Percentiles rank a stretch among this genome's conserved stretches.
These are phyloP conservation scores for Festucalex cinctus DNA, from an alignment of 2,113 vertebrate genomes.

Conservation along the genomic window DNA sequence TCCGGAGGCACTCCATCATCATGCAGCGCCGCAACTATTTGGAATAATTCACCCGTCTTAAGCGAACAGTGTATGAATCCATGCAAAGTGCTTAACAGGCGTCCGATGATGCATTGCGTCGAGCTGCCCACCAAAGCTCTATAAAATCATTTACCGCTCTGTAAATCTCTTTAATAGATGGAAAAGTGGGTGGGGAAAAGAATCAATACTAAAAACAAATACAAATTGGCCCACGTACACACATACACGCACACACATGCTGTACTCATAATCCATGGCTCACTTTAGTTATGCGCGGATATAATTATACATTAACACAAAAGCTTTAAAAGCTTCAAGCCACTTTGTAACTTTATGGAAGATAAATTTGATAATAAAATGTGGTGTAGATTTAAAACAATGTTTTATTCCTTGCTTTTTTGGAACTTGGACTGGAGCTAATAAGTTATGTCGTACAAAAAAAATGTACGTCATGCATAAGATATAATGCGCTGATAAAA, in stretches of 20 bases:
- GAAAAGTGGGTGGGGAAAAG: constrained; percentile 31
- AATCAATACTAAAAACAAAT: constrained; percentile 55
- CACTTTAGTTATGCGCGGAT: constrained; percentile 25
- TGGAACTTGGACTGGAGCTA: neutral
- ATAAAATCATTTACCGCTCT: constrained; percentile 50
- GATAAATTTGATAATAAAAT: constrained; percentile 29
- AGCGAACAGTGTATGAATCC: constrained; percentile 14
- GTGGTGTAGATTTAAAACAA: constrained; percentile 13
- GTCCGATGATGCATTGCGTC: constrained; percentile 41
- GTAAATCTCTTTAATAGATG: constrained; percentile 59
- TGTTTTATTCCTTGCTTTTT: neutral
- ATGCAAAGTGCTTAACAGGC: constrained; percentile 29
- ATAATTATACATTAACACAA: constrained; percentile 39
- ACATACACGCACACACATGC: neutral
- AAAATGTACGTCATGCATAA: neutral
- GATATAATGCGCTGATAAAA: neutral
- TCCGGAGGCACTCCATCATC: constrained; percentile 10
- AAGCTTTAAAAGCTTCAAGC: constrained; percentile 29
- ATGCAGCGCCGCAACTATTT: constrained; percentile 7
- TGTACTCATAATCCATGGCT: constrained; percentile 11
- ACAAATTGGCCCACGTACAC: constrained; percentile 35
- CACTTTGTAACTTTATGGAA: constrained; percentile 23
- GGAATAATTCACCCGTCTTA: constrained; percentile 16
- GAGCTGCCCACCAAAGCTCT: constrained; percentile 20
- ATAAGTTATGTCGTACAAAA: neutral